A percentile compares a stretch with the other conserved stretches of the same genome.
These are phyloP conservation scores for Drosophila littoralis DNA, from an alignment of 1,140 invertebrate species.

Conservation along the genomic window DNA sequence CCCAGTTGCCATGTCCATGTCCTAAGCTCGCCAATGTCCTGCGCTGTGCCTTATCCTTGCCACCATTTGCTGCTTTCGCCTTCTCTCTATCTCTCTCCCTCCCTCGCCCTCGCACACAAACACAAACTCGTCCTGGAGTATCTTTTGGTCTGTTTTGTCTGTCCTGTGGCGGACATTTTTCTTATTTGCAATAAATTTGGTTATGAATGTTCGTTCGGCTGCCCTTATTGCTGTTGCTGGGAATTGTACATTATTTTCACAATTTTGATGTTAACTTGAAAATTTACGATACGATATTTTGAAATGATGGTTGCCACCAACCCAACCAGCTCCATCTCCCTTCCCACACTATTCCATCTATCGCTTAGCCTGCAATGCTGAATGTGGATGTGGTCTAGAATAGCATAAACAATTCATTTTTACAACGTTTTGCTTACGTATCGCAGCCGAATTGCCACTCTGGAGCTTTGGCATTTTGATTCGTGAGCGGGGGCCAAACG, in stretches of 20 bases:
- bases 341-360: conserved; percentile 42
- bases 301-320: conserved; percentile 65
- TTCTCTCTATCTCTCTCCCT: conserved; percentile 35
- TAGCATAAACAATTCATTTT: conserved; percentile 65
- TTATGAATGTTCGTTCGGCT: conserved; percentile 81
- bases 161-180: conserved; percentile 77
- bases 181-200: conserved; percentile 84
- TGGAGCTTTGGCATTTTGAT: conserved; percentile 18
- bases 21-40: conserved; percentile 42
- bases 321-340: conserved; percentile 12
- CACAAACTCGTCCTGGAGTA: background rate
- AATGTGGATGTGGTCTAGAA: conserved; percentile 13
- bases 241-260: conserved; percentile 82
- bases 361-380: conserved; percentile 18
- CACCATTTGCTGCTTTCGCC: conserved; percentile 9
- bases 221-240: conserved; percentile 56
- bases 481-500: background rate
- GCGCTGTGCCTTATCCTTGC: conserved; percentile 28
- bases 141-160: conserved; percentile 37
- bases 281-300: conserved; percentile 82
- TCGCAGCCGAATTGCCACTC: conserved; percentile 27
- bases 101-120: background rate
- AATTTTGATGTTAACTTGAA: conserved; percentile 84
- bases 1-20: conserved; percentile 56
- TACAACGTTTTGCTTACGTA: conserved; percentile 51